A percentile compares a stretch with the other conserved stretches of the same genome.
Conservation (phyloP, 1,140 invertebrate genomes). For the Plectrocnemia conspersa region DNA sequence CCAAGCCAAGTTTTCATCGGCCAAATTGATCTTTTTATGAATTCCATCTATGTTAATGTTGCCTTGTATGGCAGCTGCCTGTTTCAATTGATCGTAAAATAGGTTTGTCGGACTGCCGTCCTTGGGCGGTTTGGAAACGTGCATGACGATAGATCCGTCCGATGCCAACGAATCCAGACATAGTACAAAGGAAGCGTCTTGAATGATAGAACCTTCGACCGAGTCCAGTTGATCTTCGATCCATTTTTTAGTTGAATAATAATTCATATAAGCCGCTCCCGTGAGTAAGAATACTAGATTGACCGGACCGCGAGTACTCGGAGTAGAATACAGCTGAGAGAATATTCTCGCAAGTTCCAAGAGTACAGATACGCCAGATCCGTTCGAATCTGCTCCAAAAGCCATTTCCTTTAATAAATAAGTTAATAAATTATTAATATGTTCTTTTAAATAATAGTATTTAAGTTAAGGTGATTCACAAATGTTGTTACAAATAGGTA, state of each 20-base stretch:
- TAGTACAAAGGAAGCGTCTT: conserved; percentile 85
- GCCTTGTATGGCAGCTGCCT: conserved; percentile 50
- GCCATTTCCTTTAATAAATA: conserved; percentile 66
- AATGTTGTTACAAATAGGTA: too few relatives aligned
- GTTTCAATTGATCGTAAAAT: conserved; percentile 67
- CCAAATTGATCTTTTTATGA: conserved; percentile 98
- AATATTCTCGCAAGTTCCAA: conserved; percentile 87
- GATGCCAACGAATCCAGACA: conserved; percentile 85
- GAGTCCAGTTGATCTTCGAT: conserved; percentile 88
- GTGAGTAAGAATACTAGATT: conserved; percentile 89
- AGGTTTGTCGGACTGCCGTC: conserved; percentile 69
- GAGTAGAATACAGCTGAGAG: conserved; percentile 81
- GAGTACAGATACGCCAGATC: conserved; percentile 83
- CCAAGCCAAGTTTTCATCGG: conserved; percentile 89
- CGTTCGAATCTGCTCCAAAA: conserved; percentile 88
- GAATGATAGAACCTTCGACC: conserved; percentile 60
- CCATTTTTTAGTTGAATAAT: conserved; percentile 94
- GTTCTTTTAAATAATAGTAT: too few relatives aligned
- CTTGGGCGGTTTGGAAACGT: conserved; percentile 94
- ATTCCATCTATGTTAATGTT: conserved; percentile 67
- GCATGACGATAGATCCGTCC: conserved; percentile 70
- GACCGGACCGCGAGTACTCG: conserved; percentile 74
- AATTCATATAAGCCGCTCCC: conserved; percentile 93
- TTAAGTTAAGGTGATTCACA: too few relatives aligned
- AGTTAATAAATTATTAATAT: too few relatives aligned